phyloP scores from a whole-genome alignment of 23 tunicate genomes.

The Clavelina lepadiformis region DNA sequence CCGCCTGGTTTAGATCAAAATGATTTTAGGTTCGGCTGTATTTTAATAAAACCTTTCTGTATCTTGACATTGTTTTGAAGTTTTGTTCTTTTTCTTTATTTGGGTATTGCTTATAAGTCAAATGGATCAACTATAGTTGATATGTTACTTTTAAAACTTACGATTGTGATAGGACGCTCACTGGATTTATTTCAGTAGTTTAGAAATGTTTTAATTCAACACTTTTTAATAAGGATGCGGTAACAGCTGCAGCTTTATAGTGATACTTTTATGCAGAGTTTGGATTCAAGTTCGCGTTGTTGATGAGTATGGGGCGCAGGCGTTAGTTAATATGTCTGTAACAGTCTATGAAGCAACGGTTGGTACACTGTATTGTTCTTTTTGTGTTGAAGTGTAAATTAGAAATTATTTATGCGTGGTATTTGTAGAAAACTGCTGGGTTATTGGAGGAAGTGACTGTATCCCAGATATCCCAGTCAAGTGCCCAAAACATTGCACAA shows the following conservation, averaged over 20 bases:
- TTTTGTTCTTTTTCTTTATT: background rate
- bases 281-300: conserved; percentile 39
- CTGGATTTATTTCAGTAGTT: no score
- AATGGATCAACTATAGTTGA: background rate
- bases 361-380: background rate
- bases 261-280: conserved; percentile 45
- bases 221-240: background rate
- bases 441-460: conserved; percentile 17
- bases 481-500: conserved; percentile 37
- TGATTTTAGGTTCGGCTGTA: conserved; percentile 29
- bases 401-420: background rate
- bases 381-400: background rate
- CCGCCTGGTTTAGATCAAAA: conserved; percentile 65
- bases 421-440: background rate
- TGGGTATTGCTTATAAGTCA: background rate
- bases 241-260: background rate
- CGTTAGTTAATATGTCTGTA: conserved; percentile 24
- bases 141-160: background rate
- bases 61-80: background rate
- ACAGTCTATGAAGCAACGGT: conserved; percentile 55
- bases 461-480: conserved; percentile 15
- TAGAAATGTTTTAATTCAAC: no score
- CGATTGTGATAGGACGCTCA: background rate
- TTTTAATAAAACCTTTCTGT: background rate
- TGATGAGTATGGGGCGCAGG: conserved; percentile 70